These are phyloP conservation scores for Cremastobaeus sp. DNA, from an alignment of 2,888 invertebrate species.

Conservation along the genomic window DNA sequence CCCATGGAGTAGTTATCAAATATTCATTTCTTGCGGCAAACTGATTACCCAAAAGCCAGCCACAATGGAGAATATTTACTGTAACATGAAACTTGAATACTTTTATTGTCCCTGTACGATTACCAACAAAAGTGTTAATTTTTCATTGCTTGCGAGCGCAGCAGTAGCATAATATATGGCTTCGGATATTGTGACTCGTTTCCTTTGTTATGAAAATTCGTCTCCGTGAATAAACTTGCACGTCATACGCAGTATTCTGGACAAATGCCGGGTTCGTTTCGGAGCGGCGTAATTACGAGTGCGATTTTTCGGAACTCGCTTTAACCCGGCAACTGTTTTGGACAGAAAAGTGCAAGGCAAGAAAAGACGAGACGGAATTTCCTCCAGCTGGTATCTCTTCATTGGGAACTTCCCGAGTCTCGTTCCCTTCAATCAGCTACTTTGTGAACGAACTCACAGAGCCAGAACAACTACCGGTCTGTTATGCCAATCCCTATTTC, in stretches of 20 bases:
- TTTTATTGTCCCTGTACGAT: conserved; percentile 38
- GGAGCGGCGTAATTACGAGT: conserved; percentile 3
- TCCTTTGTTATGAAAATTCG: conserved; percentile 30
- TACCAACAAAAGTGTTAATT: conserved; percentile 22
- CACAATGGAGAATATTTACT: conserved; percentile 38
- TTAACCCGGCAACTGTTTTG: no score
- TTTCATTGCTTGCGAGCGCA: conserved; percentile 8
- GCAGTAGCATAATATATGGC: conserved; percentile 29
- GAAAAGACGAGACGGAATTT: conserved; percentile 2
- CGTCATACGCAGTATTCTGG: conserved; percentile 23
- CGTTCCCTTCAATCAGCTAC: conserved; percentile 62
- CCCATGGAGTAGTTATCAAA: conserved; percentile 59
- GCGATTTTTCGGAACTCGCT: no score
- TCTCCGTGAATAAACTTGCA: background rate
- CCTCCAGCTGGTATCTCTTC: conserved; percentile 3
- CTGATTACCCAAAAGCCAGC: conserved; percentile 28
- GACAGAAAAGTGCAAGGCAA: background rate
- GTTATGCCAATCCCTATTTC: conserved; percentile 36
- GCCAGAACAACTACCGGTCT: conserved; percentile 20
- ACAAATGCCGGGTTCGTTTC: conserved; percentile 3
- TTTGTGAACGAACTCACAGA: conserved; percentile 51
- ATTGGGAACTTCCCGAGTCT: conserved; percentile 30
- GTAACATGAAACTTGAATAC: conserved; percentile 36
- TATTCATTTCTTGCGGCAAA: conserved; percentile 57
- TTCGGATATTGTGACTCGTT: conserved; percentile 5